Evolutionary conservation across 2,113 vertebrate species (phyloP).

Genomic region (Turdus rufiventris): DNA sequence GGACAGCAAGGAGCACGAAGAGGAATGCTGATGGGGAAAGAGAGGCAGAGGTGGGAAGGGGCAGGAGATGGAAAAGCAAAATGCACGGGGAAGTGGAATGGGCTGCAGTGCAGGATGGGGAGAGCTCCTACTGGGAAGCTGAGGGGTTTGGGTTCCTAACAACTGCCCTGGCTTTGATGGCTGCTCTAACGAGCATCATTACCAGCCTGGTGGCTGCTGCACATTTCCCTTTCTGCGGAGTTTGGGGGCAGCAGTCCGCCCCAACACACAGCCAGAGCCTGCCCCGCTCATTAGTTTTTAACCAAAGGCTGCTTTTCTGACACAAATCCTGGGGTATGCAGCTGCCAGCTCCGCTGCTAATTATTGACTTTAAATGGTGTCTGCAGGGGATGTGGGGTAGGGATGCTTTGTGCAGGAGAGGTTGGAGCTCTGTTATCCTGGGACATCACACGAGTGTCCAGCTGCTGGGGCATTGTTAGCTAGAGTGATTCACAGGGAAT

Average conservation of each 20-base stretch:
- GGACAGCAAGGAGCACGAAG: neutral
- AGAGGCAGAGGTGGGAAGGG: neutral
- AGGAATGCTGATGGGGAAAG: neutral
- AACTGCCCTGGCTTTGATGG: neutral
- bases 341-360: neutral
- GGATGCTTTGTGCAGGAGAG: neutral
- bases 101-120: neutral
- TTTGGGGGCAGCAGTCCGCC: accelerated
- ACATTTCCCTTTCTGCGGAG: neutral
- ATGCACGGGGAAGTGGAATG: accelerated
- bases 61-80: neutral
- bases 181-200: neutral
- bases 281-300: neutral
- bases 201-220: neutral
- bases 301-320: neutral
- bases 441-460: accelerated
- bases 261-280: neutral
- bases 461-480: neutral
- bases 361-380: neutral
- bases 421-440: neutral
- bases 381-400: neutral
- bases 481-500: accelerated
- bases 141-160: neutral
- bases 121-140: neutral
- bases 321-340: neutral